phyloP scores from a whole-genome alignment of 2,113 vertebrate species.

The Menidia beryllina region DNA sequence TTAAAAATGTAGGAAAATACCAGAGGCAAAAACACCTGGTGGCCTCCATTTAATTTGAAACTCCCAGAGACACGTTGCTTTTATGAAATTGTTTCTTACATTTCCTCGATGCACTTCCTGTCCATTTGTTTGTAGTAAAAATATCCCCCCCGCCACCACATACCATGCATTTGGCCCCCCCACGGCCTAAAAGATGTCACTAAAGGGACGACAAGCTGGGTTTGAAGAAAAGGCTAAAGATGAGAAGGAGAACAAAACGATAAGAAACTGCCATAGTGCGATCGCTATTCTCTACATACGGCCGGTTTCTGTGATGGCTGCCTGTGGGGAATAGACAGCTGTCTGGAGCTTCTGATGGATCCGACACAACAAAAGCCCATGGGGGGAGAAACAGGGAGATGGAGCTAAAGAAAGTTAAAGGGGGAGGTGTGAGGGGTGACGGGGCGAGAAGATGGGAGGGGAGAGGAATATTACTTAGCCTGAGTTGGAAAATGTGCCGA shows the following conservation, averaged over 20 bases:
- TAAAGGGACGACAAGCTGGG: conserved; percentile 12
- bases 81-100: too few relatives aligned
- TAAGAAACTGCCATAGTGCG: conserved; percentile 21
- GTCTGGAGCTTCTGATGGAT: conserved; percentile 65
- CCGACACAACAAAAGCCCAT: conserved; percentile 54
- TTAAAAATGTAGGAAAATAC: too few relatives aligned
- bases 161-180: too few relatives aligned
- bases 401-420: conserved; percentile 19
- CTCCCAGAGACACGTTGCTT: too few relatives aligned
- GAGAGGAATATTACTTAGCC: neutral
- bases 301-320: conserved; percentile 60
- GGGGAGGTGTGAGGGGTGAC: conserved; percentile 34
- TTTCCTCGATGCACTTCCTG: too few relatives aligned
- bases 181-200: too few relatives aligned
- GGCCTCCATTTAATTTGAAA: too few relatives aligned
- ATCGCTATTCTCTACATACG: conserved; percentile 64
- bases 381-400: conserved; percentile 18
- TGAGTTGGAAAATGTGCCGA: neutral
- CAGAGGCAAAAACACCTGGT: too few relatives aligned
- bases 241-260: conserved; percentile 33
- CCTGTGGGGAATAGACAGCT: conserved; percentile 71
- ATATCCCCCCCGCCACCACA: too few relatives aligned
- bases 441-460: conserved; percentile 6
- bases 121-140: too few relatives aligned
- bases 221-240: conserved; percentile 12